A percentile compares a stretch with the other conserved stretches of the same genome.
Conservation (phyloP, 2,797 vertebrate genomes). For the Ctenopoma kingsleyae region DNA sequence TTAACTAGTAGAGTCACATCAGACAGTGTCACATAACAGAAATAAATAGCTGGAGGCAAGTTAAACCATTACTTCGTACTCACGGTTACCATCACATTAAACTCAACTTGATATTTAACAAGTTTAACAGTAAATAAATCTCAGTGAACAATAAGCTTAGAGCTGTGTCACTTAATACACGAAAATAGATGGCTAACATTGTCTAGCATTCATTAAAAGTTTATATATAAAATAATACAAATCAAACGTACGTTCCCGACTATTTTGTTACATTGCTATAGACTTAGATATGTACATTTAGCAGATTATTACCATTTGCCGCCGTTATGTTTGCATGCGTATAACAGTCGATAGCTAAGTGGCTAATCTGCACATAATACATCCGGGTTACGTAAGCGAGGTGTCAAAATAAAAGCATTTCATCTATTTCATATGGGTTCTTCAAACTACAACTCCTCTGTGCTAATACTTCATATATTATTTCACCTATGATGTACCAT, state of each 20-base stretch:
- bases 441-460: not conserved
- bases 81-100: not conserved
- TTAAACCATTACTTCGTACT: not conserved
- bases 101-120: not conserved
- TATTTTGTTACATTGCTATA: not conserved
- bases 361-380: conserved; percentile 27
- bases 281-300: not conserved
- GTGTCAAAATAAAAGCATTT: conserved; percentile 65
- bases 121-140: not conserved
- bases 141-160: not conserved
- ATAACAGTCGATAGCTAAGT: not conserved
- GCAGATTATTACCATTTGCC: conserved; percentile 9
- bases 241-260: rapidly evolving
- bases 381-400: conserved; percentile 51
- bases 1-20: not conserved
- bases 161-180: not conserved
- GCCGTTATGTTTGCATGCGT: conserved; percentile 31
- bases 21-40: not conserved
- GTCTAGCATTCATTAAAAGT: not conserved
- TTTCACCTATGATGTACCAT: too few species aligned
- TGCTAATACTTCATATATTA: not conserved
- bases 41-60: not conserved
- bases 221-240: not conserved
- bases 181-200: not conserved
- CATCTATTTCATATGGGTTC: rapidly evolving